Evolutionary conservation across 2,797 vertebrate genomes (phyloP), one percentile per base, ranked within the genome.

Genomic region (Bovichtus diacanthus): DNA sequence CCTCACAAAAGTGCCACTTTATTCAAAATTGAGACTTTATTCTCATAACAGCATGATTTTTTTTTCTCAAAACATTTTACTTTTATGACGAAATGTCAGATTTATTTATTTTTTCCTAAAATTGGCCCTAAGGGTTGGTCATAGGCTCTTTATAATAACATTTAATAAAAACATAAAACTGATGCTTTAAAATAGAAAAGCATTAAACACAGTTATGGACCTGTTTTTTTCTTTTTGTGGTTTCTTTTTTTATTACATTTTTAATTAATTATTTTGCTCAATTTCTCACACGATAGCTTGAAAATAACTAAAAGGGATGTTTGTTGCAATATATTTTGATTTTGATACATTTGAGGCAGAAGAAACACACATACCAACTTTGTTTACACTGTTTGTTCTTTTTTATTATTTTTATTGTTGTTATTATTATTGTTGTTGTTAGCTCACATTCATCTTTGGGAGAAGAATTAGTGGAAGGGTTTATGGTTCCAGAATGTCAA

Each of bases 311-410:
- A 31, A 1, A 31, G 7, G 8, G 11, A 39, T 5, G 3, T 36
- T 47, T 58, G 16, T 43, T 53, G 38, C 34, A 81, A 44, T 58
- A 46, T 46, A 5, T 34, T 61, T 66, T 25, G 2, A 13, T 55
- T 3, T 18, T 70, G 44, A 50, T 25, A n/a, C 12, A 12, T n/a
- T 67, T 27, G 55, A 39, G 8, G 44, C 44, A 61, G 38, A 9
- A 53, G n/a, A n/a, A n/a, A n/a, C n/a, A 66, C 31, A 34, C 31
- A 47, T 2, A 47, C 31, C 39, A 60, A 61, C 29, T 50, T 56
- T 70, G 60, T 70, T 70, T 53, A 69, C 31, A 46, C 15, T 9
- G 0, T 31, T 44, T 50, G 9, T 50, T 39, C 18, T 49, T 47
- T 18, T 10, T 31, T 38, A 5, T 47, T 36, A 9, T 46, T n/a